phyloP scores from a whole-genome alignment of 2,888 invertebrate genomes.

The Synanthedon myopaeformis region DNA sequence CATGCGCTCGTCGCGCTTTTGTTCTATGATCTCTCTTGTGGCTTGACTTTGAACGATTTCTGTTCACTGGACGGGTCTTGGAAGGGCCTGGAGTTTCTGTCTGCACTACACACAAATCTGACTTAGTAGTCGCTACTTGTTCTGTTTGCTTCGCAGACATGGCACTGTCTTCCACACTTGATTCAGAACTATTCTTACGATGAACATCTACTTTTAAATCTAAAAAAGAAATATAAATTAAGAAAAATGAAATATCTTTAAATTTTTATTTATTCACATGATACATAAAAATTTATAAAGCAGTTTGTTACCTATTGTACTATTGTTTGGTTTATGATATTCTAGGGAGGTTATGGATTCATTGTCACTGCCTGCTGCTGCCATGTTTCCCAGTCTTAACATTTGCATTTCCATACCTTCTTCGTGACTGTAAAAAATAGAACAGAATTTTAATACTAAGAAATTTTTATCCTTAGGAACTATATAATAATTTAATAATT shows the following conservation, averaged over 20 bases:
- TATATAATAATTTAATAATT: no score
- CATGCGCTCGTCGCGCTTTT: conserved; percentile 38
- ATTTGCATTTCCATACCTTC: conserved; percentile 89
- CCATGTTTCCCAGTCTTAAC: conserved; percentile 50
- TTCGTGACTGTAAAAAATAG: conserved; percentile 68
- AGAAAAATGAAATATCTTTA: not conserved
- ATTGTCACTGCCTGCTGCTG: conserved; percentile 68
- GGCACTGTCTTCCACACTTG: conserved; percentile 79
- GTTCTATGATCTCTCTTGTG: conserved; percentile 45
- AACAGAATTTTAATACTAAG: no score
- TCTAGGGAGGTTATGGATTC: conserved; percentile 76
- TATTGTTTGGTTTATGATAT: conserved; percentile 72
- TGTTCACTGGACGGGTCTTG: conserved; percentile 36
- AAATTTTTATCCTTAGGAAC: no score
- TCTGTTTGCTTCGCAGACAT: conserved; percentile 55
- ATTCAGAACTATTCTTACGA: conserved; percentile 90
- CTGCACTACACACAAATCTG: conserved; percentile 48
- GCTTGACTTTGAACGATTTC: conserved; percentile 39
- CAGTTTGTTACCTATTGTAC: conserved; percentile 71
- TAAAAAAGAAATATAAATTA: conserved; percentile 29
- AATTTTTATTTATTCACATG: not conserved
- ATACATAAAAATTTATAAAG: not conserved
- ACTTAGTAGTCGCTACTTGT: conserved; percentile 40
- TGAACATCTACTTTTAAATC: conserved; percentile 95
- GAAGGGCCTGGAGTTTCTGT: conserved; percentile 38